Conservation (phyloP, 2,888 invertebrate genomes). For the Malthinus seriepunctatus region DNA sequence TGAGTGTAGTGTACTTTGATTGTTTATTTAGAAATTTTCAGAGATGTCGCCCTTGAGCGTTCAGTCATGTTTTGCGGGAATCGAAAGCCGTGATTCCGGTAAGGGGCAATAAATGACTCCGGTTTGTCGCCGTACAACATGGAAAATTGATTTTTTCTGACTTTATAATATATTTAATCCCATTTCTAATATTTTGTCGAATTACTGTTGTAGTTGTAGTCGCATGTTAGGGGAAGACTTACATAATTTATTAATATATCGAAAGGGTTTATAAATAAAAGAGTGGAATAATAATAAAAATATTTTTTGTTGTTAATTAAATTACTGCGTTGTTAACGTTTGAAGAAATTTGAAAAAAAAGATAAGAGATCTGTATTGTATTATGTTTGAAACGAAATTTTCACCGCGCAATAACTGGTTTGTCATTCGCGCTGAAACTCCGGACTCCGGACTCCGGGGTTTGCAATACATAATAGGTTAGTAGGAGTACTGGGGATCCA, state of each 20-base stretch:
- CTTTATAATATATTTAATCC: background rate
- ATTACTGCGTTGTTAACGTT: too few species aligned
- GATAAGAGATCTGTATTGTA: too few species aligned
- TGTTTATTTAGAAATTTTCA: background rate
- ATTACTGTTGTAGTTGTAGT: conserved; percentile 3
- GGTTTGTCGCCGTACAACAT: conserved; percentile 8
- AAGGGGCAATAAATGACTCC: conserved; percentile 4
- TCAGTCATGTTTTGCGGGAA: background rate
- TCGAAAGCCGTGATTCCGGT: conserved; percentile 7
- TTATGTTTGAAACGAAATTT: conserved; percentile 14
- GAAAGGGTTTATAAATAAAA: too few species aligned
- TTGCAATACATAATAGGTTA: conserved; percentile 24
- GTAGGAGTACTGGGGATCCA: conserved; percentile 30
- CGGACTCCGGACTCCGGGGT: conserved; percentile 18
- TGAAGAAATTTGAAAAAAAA: too few species aligned
- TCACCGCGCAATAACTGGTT: conserved; percentile 25
- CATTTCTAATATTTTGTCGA: conserved; percentile 5
- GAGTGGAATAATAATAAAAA: too few species aligned
- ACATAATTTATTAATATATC: too few species aligned
- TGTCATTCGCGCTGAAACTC: conserved; percentile 23
- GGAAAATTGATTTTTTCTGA: conserved; percentile 11
- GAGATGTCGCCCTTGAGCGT: background rate
- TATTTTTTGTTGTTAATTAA: too few species aligned
- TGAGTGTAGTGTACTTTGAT: too few species aligned
- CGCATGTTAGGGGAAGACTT: too few species aligned